These are phyloP conservation scores for Mythimna vitellina DNA, from an alignment of 2,888 invertebrate species.

Conservation along the genomic window DNA sequence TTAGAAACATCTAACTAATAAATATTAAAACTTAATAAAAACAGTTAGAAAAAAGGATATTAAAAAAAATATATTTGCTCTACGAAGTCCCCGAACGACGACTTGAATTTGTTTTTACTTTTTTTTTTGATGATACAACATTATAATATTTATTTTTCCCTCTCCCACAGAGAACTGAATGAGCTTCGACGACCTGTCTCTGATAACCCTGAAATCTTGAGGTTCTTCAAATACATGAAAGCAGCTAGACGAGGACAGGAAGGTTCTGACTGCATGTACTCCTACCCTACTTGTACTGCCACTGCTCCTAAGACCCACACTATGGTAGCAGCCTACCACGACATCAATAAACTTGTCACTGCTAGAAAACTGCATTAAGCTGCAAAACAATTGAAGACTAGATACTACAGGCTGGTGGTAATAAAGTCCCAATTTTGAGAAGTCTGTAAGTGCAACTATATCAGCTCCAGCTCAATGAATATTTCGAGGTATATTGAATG, in stretches of 20 bases:
- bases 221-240: slow-evolving; percentile 97
- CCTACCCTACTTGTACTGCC: slow-evolving; percentile 92
- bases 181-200: slow-evolving; percentile 96
- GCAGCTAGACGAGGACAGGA: slow-evolving; percentile 96
- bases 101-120: no score
- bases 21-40: no score
- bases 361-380: slow-evolving; percentile 92
- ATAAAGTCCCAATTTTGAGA: not conserved
- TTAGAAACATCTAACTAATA: no score
- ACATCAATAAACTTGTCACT: slow-evolving; percentile 96
- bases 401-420: not conserved
- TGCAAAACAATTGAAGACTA: not conserved
- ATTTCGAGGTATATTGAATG: not conserved
- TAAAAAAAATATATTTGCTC: no score
- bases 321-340: slow-evolving; percentile 96
- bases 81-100: no score
- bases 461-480: not conserved
- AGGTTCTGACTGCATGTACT: slow-evolving; percentile 93
- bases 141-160: not conserved
- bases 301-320: slow-evolving; percentile 93
- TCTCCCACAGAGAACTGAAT: slow-evolving; percentile 93
- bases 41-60: no score
- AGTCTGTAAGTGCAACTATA: not conserved
- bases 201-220: slow-evolving; percentile 96
- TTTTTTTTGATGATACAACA: not conserved